Base-by-base conservation (phyloP, 1,140 invertebrate species). In the Lutraria rhynchaena region DNA sequence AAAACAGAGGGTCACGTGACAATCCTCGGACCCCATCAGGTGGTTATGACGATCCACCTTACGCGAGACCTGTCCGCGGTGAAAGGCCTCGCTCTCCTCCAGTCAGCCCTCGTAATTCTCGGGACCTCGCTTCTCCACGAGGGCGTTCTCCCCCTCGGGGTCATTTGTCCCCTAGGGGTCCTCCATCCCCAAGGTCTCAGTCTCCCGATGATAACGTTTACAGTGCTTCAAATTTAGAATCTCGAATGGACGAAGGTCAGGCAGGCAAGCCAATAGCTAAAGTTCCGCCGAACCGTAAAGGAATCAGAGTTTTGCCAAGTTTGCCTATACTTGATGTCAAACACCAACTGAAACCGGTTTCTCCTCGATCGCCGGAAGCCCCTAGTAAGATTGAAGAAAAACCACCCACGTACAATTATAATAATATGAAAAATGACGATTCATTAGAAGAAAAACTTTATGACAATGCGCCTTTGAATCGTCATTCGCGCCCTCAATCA, bases 171-270 rank as follows among this genome's bases (percentile, higher is more conserved):
- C 78, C 49, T 24, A 22, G 55, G 11, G 58, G 27, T 15, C 69
- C 46, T 31, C 44, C 58, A 22, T 74, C 78, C 0, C 67, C 69
- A 37, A 22, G 44, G 22, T 17, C 65, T 44, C 24, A n/a, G 7
- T 76, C 81, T n/a, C 81, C 61, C 1, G 49, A 51, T 1, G 84
- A 83, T 9, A 80, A 74, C 0, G 81, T 82, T 0, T 87, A 76
- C 55, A 87, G 86, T 15, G 69, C 76, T 19, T 89, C 87, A 17
- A 89, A 89, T 70, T 71, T 85, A 7, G 87, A 89, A 70, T 86
- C 83, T 46, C 33, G 78, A 31, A 17, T 63, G n/a, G 78, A 81
- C 37, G 58, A 57, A 5, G 60, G 69, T 3, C n/a, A 53, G 13
- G 35, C 24, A 13, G 81, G 77, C n/a, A 86, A 86, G 61, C 87